phyloP scores from a whole-genome alignment of 2,888 invertebrate genomes.

The Celastrina argiolus region DNA sequence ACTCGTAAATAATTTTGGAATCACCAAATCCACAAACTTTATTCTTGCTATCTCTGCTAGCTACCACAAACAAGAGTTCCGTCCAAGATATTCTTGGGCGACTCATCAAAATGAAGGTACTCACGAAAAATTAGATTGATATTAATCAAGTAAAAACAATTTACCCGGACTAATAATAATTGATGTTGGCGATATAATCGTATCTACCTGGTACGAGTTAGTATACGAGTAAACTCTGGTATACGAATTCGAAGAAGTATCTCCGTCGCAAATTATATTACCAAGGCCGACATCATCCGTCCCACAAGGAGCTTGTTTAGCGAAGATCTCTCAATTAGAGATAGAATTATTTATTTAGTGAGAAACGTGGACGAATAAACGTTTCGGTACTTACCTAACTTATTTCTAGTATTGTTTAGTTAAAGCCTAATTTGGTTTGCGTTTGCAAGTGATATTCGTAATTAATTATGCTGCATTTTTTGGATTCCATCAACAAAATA shows the following conservation, averaged over 20 bases:
- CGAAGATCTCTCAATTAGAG: constrained; percentile 9
- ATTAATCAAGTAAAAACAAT: too few relatives aligned
- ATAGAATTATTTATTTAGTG: constrained; percentile 5
- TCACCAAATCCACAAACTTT: too few relatives aligned
- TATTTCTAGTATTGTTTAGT: background rate
- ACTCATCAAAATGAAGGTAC: too few relatives aligned
- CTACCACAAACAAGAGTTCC: too few relatives aligned
- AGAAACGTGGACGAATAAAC: background rate
- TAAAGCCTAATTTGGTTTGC: background rate
- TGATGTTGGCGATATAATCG: too few relatives aligned
- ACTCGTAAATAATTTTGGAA: too few relatives aligned
- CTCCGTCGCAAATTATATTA: constrained; percentile 10
- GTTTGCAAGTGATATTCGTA: background rate
- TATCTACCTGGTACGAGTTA: background rate
- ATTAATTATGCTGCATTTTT: too few relatives aligned
- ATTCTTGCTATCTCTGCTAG: too few relatives aligned
- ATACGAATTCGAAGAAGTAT: background rate
- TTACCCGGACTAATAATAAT: too few relatives aligned
- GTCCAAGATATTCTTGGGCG: too few relatives aligned
- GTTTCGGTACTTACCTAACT: background rate
- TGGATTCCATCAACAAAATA: too few relatives aligned
- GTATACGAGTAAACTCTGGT: background rate
- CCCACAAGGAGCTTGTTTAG: background rate
- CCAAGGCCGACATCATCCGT: background rate
- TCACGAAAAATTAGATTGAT: too few relatives aligned